Conservation (phyloP, 2,797 vertebrate genomes). For the Muscicapa comitata region DNA sequence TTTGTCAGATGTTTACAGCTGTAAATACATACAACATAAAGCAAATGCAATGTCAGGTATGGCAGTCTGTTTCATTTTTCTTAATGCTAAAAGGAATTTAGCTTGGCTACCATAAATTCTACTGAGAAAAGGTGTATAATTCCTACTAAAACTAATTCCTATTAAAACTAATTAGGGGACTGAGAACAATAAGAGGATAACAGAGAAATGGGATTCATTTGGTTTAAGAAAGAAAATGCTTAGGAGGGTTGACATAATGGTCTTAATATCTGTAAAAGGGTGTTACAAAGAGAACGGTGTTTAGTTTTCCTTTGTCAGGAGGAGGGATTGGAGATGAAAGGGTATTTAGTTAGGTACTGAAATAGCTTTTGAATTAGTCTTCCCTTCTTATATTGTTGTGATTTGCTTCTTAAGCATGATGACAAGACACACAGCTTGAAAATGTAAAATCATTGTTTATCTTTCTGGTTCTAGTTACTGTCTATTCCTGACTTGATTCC, state of each 20-base stretch:
- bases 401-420: not conserved
- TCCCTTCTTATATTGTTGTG: not conserved
- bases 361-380: not conserved
- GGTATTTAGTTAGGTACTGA: not conserved
- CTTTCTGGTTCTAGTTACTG: conserved; percentile 71
- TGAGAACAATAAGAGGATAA: not conserved
- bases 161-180: not conserved
- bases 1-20: not conserved
- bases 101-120: not conserved
- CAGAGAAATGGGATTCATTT: not conserved
- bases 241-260: not conserved
- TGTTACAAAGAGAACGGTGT: not conserved
- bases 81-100: not conserved
- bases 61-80: not conserved
- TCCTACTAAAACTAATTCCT: not conserved
- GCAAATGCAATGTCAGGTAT: not conserved
- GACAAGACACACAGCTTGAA: not conserved
- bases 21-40: not conserved
- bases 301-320: not conserved
- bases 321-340: not conserved
- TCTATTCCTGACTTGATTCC: conserved; percentile 86
- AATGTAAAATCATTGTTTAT: not conserved
- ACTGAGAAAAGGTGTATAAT: not conserved
- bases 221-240: not conserved
- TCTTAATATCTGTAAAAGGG: not conserved